Conservation (phyloP, 2,113 vertebrate genomes). For the Sturnira hondurensis region DNA sequence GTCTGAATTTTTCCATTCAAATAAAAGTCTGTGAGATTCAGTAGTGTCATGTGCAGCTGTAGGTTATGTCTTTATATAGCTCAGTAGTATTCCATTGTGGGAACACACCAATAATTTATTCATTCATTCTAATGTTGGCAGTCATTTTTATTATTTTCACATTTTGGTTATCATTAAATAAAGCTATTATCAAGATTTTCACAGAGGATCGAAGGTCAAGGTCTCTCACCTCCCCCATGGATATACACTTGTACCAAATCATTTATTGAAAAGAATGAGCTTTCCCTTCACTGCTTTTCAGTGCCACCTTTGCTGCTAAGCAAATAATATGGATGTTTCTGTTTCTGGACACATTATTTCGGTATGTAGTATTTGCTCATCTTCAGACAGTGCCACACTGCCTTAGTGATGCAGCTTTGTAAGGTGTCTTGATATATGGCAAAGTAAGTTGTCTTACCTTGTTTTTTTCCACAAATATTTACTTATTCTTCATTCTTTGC, state of each 20-base stretch:
- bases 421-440: neutral
- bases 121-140: neutral
- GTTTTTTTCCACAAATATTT: neutral
- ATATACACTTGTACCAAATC: neutral
- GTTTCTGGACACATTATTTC: neutral
- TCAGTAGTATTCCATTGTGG: neutral
- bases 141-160: neutral
- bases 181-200: neutral
- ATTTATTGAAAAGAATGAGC: neutral
- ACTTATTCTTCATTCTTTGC: neutral
- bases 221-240: neutral
- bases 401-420: neutral
- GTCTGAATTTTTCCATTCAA: neutral
- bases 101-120: neutral
- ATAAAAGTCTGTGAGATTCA: neutral
- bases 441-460: neutral
- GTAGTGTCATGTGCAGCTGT: neutral
- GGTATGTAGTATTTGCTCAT: neutral
- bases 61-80: neutral
- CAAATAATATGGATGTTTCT: neutral
- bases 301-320: neutral
- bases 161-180: neutral
- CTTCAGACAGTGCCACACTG: neutral
- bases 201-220: neutral
- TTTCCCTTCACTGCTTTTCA: neutral